Conservation (phyloP, 2,888 invertebrate species). For the Tetrapedia diversipes region DNA sequence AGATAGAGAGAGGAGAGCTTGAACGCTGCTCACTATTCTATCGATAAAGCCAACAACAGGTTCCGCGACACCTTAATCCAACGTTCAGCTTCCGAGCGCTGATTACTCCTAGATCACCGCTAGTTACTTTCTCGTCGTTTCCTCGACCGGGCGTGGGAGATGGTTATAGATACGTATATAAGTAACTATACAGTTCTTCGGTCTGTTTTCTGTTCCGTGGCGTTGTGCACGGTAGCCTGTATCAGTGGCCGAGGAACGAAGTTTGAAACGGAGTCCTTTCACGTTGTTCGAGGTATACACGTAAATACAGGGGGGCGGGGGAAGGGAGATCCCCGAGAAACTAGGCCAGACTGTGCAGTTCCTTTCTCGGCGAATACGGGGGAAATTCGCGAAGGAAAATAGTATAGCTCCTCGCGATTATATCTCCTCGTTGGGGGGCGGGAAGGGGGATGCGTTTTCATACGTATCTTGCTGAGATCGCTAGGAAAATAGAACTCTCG, state of each 20-base stretch:
- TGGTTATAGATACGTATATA: too few relatives aligned
- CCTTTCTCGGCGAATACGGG: constrained; percentile 20
- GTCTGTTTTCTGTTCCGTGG: background rate
- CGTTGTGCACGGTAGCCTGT: background rate
- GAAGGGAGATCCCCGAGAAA: too few relatives aligned
- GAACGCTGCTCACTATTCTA: too few relatives aligned
- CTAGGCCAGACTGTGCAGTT: constrained; percentile 23
- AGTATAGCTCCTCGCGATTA: constrained; percentile 6
- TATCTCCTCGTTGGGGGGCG: background rate
- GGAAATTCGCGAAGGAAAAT: constrained; percentile 28
- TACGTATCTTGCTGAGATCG: background rate
- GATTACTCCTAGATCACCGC: background rate
- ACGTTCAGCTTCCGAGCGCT: too few relatives aligned
- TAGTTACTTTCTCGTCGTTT: background rate
- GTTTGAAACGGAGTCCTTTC: constrained; percentile 27
- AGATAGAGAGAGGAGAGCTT: too few relatives aligned
- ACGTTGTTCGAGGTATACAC: constrained; percentile 21
- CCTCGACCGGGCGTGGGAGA: too few relatives aligned
- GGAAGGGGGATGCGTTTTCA: too few relatives aligned
- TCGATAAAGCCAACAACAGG: too few relatives aligned
- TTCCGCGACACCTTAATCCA: too few relatives aligned
- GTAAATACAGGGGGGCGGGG: background rate
- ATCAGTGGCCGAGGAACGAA: constrained; percentile 14
- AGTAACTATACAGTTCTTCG: too few relatives aligned
- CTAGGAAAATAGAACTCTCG: background rate